A percentile compares a stretch with the other conserved stretches of the same genome.
Conservation (phyloP, 2,888 invertebrate species). For the Drosophila neonasuta region DNA sequence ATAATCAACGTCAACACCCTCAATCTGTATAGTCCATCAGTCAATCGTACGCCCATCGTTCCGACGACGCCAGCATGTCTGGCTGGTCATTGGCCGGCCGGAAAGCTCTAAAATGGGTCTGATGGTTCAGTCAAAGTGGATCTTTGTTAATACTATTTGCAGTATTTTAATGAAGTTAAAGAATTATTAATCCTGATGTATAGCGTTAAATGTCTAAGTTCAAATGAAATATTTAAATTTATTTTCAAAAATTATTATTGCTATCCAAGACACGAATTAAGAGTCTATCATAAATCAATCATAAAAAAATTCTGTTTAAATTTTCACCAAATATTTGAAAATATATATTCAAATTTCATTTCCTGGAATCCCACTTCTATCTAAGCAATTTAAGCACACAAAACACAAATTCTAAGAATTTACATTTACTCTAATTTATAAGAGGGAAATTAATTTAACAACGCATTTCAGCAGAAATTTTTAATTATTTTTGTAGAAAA, state of each 20-base stretch:
- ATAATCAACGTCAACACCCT: constrained; percentile 13
- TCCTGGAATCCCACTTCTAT: constrained; percentile 14
- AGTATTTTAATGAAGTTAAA: no score
- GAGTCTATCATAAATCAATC: not conserved
- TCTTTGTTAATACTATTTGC: no score
- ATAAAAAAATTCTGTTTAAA: not conserved
- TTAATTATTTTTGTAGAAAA: not conserved
- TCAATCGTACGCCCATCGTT: constrained; percentile 59
- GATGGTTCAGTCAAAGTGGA: not conserved
- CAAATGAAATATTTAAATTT: no score
- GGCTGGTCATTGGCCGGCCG: constrained; percentile 44
- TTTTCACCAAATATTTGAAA: not conserved
- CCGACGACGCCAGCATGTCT: constrained; percentile 62
- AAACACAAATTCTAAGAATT: constrained; percentile 31
- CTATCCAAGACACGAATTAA: no score
- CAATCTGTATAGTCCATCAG: constrained; percentile 25
- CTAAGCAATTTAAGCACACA: not conserved
- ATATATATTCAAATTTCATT: not conserved
- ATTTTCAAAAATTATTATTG: no score
- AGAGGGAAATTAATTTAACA: not conserved
- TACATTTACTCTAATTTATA: constrained; percentile 2
- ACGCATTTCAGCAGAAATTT: not conserved
- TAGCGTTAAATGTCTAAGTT: no score
- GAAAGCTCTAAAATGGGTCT: constrained; percentile 27
- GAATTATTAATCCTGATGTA: no score